Evolutionary conservation across 2,797 vertebrate genomes (phyloP), one percentile per base, ranked within the genome.

Genomic region (Vespertilio murinus): DNA sequence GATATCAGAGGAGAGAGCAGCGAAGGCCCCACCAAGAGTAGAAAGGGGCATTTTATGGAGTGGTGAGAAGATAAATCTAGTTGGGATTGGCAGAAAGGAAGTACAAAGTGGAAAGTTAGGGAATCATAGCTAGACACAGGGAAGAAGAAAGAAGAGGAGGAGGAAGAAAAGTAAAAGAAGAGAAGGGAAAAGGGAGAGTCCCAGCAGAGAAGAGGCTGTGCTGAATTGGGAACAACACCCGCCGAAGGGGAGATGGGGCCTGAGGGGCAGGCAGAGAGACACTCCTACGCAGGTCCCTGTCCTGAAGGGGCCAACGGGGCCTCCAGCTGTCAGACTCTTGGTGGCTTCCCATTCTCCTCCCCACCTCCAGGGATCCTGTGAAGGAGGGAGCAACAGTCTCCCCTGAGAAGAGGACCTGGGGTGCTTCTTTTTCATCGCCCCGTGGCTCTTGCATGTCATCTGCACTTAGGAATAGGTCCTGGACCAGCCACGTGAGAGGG

Each of bases 121-220:
- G 56, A 20, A 40, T 33, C 33, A 61, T 2, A 80, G 86, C 61
- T 5, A 64, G 65, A 70, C 9, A 3, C 11, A 79, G 42, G 67
- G 14, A 74, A 38, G 45, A 38, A 33, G 23, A 28, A 54, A 25
- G 52, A 52, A 14, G 10, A 47, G 33, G 6, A 49, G 30, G 65
- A 22, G 73, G 23, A 35, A 42, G 59, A 61, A 61, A 61, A 61
- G 28, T 61, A 14, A 64, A n/a, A n/a, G 61, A n/a, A 18, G 61
- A 65, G 56, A 54, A 10, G 54, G 73, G 71, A 52, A 42, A 47
- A 40, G 0, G 9, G 56, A 18, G 40, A 80, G 64, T 77, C 18
- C 11, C 2, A 30, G 87, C 0, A 0, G 45, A 11, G 47, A 40
- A 6, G 1, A 0, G 64, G n/a, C 12, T 0, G 3, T 42, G 30